Evolutionary conservation across 2,888 invertebrate species (phyloP).

Genomic region (Conomelus anceps): DNA sequence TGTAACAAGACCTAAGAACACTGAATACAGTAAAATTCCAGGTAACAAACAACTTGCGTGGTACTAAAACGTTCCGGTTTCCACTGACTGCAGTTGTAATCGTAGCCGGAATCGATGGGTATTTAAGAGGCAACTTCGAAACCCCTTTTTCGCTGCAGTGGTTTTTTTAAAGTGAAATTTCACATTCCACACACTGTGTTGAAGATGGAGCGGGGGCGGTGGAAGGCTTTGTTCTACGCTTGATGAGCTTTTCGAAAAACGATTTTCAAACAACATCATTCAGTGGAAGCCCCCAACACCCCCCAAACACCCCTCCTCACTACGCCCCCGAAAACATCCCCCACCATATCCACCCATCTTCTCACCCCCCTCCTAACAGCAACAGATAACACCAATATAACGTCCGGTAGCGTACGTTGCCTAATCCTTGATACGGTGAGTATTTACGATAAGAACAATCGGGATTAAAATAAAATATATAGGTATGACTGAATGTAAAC

Average conservation of each 20-base stretch:
- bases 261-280: neutral
- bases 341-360: neutral
- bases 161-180: neutral
- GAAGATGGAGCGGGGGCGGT: neutral
- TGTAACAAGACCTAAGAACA: too few relatives aligned
- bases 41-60: too few relatives aligned
- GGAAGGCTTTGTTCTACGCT: neutral
- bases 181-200: neutral
- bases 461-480: neutral
- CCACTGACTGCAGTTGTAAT: neutral
- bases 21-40: too few relatives aligned
- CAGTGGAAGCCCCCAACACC: neutral
- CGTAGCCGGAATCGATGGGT: neutral
- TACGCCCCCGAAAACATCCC: neutral
- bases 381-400: neutral
- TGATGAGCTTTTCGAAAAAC: neutral
- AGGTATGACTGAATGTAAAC: too few relatives aligned
- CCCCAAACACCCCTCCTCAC: neutral
- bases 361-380: neutral
- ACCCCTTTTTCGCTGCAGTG: neutral
- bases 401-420: neutral
- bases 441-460: neutral
- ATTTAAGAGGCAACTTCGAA: neutral
- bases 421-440: neutral
- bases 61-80: neutral